Evolutionary conservation across 2,888 invertebrate species (phyloP).

Genomic region (Phasia obesa): DNA sequence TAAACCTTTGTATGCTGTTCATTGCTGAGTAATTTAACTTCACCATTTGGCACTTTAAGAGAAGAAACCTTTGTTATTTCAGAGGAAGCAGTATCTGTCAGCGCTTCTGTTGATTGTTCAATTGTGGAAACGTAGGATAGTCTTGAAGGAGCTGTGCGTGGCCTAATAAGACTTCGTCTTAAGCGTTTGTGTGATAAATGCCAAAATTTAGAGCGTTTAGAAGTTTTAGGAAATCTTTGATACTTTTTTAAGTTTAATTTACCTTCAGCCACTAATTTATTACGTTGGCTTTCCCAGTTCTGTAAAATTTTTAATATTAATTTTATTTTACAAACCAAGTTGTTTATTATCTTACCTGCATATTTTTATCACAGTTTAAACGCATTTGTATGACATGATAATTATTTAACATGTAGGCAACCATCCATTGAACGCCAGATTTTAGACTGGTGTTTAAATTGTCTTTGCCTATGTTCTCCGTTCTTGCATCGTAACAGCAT

Average conservation of each 20-base stretch:
- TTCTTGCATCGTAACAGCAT: conserved; percentile 72
- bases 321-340: background rate
- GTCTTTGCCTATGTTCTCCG: conserved; percentile 1
- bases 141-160: conserved; percentile 75
- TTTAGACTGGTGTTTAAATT: conserved; percentile 41
- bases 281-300: conserved; percentile 76
- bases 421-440: conserved; percentile 73
- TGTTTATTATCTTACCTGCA: conserved; percentile 73
- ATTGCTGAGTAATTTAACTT: conserved; percentile 9
- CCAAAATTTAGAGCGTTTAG: conserved; percentile 72
- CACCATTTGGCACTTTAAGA: conserved; percentile 75
- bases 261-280: conserved; percentile 72
- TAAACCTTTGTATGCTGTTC: conserved; percentile 9
- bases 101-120: background rate
- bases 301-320: conserved; percentile 41
- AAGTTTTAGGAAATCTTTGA: conserved; percentile 73
- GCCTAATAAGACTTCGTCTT: conserved; percentile 70
- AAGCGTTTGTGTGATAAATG: conserved; percentile 63
- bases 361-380: conserved; percentile 76
- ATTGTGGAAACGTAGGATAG: conserved; percentile 66
- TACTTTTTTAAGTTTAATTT: conserved; percentile 74
- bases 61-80: conserved; percentile 1
- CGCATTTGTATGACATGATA: conserved; percentile 72
- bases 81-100: conserved; percentile 7
- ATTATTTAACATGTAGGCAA: conserved; percentile 71